Conservation (phyloP, 2,888 invertebrate species). For the Dasypogon diadema region DNA sequence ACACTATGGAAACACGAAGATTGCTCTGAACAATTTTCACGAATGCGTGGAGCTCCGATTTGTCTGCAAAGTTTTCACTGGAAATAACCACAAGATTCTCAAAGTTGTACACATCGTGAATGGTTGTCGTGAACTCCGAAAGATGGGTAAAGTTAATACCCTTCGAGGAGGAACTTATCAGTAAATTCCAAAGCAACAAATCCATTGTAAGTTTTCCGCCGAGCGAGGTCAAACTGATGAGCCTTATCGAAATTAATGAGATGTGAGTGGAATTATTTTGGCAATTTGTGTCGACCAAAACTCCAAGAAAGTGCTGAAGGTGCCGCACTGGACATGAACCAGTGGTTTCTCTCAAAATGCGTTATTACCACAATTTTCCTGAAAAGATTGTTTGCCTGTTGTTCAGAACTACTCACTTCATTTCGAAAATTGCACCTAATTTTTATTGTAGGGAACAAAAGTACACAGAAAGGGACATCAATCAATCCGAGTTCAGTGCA, state of each 20-base stretch:
- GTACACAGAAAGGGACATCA: too few relatives aligned
- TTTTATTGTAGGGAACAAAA: too few relatives aligned
- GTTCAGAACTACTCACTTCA: too few relatives aligned
- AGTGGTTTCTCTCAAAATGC: too few relatives aligned
- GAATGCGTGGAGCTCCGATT: not conserved
- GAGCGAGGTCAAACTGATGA: not conserved
- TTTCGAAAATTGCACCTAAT: too few relatives aligned
- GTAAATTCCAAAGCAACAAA: not conserved
- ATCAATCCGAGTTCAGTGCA: too few relatives aligned
- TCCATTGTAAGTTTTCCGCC: not conserved
- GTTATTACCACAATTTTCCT: too few relatives aligned
- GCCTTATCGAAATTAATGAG: not conserved
- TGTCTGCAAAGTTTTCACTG: slow-evolving; percentile 5
- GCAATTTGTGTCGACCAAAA: not conserved
- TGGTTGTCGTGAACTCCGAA: not conserved
- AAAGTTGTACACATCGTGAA: slow-evolving; percentile 4
- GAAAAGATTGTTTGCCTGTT: too few relatives aligned
- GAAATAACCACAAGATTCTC: slow-evolving; percentile 18
- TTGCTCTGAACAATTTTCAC: slow-evolving; percentile 6
- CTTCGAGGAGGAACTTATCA: not conserved
- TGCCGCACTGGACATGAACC: too few relatives aligned
- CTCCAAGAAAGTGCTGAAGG: not conserved
- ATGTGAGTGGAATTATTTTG: not conserved
- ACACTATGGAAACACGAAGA: not conserved
- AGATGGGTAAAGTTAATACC: slow-evolving; percentile 20